phyloP scores from a whole-genome alignment of 2,888 invertebrate species.

The Aleiodes alternator region DNA sequence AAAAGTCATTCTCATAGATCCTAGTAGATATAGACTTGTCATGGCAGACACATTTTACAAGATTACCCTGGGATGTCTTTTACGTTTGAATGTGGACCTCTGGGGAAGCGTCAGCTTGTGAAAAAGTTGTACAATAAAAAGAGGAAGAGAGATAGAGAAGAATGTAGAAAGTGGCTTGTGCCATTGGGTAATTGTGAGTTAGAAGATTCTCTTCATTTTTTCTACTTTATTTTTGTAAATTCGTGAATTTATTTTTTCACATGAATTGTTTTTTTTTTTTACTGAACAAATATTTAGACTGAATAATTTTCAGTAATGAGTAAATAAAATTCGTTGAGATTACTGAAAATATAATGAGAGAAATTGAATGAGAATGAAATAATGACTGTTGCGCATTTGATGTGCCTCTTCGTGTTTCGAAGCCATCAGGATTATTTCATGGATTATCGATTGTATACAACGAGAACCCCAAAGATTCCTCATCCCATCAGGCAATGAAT shows the following conservation, averaged over 20 bases:
- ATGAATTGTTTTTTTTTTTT: no score
- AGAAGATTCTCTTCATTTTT: no score
- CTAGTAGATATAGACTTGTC: neutral
- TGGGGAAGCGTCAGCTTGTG: conserved; percentile 11
- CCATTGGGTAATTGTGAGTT: conserved; percentile 6
- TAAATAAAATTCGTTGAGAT: no score
- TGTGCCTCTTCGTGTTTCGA: conserved; percentile 17
- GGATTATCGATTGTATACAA: neutral
- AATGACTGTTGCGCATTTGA: conserved; percentile 14
- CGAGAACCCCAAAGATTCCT: conserved; percentile 8
- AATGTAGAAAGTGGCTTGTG: neutral
- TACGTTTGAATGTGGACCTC: conserved; percentile 5
- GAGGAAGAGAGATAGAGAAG: neutral
- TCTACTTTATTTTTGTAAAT: no score
- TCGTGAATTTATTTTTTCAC: no score
- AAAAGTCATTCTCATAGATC: no score
- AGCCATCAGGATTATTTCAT: conserved; percentile 14
- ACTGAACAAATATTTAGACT: no score
- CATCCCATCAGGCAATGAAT: conserved; percentile 23
- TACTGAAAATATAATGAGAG: conserved; percentile 10
- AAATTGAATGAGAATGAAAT: neutral
- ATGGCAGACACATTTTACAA: conserved; percentile 9
- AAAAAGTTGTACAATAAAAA: conserved; percentile 9
- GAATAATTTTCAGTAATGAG: no score
- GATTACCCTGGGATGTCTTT: conserved; percentile 5